Base-by-base conservation (phyloP, 2,888 invertebrate species). In the Drosophila flavopinicola region DNA sequence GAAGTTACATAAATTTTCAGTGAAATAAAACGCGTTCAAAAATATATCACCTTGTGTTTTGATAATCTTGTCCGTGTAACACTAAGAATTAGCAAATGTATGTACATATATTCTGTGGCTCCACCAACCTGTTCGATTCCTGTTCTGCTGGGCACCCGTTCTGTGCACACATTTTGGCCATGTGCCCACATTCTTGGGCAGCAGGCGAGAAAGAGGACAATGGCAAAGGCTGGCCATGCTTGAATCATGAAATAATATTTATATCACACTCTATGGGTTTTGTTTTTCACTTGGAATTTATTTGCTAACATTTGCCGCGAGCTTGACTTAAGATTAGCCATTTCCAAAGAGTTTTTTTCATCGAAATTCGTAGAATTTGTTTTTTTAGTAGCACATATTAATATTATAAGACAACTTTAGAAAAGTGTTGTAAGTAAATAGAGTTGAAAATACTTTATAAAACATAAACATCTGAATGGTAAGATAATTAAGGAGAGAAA, bases 261-360 rank as follows among this genome's bases (percentile, higher is more conserved):
- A 27, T 25, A 7, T 25, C 9, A 6, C 6, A 13, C 25, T 13
- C 4, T 7, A 13, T 17, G 20, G 10, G 10, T n/a, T 10, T 9
- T 9, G 7, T 23, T 59, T 24, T n/a, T 13, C 24, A 58, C 59
- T 58, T 23, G 3, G 29, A 33, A 59, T 60, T 59, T 60, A 1
- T 7, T 60, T 2, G 38, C 32, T 11, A 29, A 37, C 7, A 2
- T 20, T 44, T 35, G 13, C 42, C 53, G 35, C 53, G 25, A 27
- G 20, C 32, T 33, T 2, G 25, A 32, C 17, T 23, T 7, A 32
- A 32, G 52, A 13, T 6, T 32, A 20, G 25, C 52, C 56, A 57
- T 45, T 24, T 33, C 15, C 9, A 38, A 32, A 10, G 30, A 11
- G 1, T n/a, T 20, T 0, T 20, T 0, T 29, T 27, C 5, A 10